These are phyloP conservation scores for Calameuta pallipes DNA, from an alignment of 2,888 invertebrate genomes.

Conservation along the genomic window DNA sequence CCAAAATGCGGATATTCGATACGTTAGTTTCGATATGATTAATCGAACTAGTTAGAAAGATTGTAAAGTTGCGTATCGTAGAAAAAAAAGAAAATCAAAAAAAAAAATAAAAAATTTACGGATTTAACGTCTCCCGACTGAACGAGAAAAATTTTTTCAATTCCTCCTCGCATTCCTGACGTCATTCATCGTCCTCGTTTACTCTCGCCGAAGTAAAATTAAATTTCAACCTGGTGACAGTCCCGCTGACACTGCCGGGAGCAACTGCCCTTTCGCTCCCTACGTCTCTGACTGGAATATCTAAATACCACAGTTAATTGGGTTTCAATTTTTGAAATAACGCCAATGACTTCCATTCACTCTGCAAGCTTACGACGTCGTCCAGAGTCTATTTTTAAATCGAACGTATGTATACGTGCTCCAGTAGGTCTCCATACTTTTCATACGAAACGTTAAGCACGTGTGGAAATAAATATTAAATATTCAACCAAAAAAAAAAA, in stretches of 20 bases:
- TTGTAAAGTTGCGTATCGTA: no score
- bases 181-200: not conserved
- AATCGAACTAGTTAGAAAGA: no score
- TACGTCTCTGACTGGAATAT: constrained; percentile 40
- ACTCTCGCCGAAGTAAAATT: constrained; percentile 28
- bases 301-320: constrained; percentile 39
- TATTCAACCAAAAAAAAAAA: not conserved
- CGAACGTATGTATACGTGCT: not conserved
- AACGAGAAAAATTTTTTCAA: constrained; percentile 1
- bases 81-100: no score
- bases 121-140: not conserved
- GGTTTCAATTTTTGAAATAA: constrained; percentile 37
- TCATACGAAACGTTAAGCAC: not conserved
- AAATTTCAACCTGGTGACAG: constrained; percentile 41
- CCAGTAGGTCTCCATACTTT: not conserved
- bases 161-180: not conserved
- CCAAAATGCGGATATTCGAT: no score
- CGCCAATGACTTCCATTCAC: not conserved
- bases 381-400: not conserved
- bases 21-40: no score
- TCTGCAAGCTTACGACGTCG: not conserved
- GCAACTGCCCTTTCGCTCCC: constrained; percentile 11
- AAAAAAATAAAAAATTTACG: no score
- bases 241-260: constrained; percentile 34
- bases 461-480: not conserved